phyloP scores from a whole-genome alignment of 2,888 invertebrate genomes.

The Xanthia togata region DNA sequence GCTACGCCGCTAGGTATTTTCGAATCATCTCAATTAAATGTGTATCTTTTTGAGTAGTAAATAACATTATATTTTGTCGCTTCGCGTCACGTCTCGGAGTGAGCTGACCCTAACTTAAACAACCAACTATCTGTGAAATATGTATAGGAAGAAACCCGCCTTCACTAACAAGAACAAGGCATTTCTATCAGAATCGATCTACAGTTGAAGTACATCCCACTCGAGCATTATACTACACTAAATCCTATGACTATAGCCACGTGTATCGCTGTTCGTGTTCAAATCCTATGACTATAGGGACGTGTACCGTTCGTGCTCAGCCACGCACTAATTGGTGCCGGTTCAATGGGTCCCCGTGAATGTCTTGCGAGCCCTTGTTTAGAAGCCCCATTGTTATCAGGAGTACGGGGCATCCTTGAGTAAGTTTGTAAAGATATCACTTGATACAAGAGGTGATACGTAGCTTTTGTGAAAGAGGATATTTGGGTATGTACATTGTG shows the following conservation, averaged over 20 bases:
- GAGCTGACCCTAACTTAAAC: too few species aligned
- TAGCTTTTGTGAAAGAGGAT: constrained; percentile 4
- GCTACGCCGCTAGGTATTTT: too few species aligned
- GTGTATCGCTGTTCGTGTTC: too few species aligned
- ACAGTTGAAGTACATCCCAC: not conserved
- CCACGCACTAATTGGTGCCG: constrained; percentile 54
- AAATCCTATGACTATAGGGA: not conserved
- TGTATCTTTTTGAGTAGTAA: too few species aligned
- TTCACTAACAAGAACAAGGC: not conserved
- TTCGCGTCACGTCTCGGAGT: too few species aligned
- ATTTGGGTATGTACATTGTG: not conserved
- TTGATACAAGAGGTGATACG: constrained; percentile 25
- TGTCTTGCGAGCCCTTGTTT: constrained; percentile 46
- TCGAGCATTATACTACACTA: constrained; percentile 6
- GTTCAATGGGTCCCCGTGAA: constrained; percentile 50
- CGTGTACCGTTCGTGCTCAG: constrained; percentile 22
- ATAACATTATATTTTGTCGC: too few species aligned
- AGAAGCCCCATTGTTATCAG: constrained; percentile 43
- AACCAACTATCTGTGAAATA: not conserved
- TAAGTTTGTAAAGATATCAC: constrained; percentile 52
- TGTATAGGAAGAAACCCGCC: not conserved
- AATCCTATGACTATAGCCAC: too few species aligned
- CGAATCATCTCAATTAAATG: too few species aligned
- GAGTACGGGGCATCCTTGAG: constrained; percentile 26
- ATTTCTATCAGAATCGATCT: not conserved